Base-by-base conservation (phyloP, 2,888 invertebrate genomes). In the Cephus pulcher region DNA sequence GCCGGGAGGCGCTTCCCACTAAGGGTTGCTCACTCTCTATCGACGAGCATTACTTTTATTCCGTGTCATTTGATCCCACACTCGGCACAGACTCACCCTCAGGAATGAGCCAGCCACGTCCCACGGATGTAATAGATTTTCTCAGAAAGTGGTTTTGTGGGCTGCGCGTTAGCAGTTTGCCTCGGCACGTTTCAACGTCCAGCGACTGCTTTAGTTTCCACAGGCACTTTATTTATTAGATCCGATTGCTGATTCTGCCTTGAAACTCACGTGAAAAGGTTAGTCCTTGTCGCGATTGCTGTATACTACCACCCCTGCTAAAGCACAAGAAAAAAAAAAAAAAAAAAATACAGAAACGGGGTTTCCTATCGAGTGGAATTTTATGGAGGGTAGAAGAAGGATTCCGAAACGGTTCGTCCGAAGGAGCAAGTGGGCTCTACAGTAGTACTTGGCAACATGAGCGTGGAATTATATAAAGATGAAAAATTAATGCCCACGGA, bases 21-120 rank as follows among this genome's bases (percentile, higher is more conserved):
- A 56, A 56, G 56, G 56, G 56, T 23, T 56, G 56, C 56, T 56
- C 56, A 56, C 56, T 56, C 82, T 83, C 81, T 85, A 82, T 84
- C 83, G 83, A 79, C 81, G 82, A 82, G 88, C 89, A 89, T 90
- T 90, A 90, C 90, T 90, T 91, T 91, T 90, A 91, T 91, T 91
- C 90, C 91, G 91, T 91, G 90, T 91, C 91, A 91, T 91, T 91
- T 91, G 89, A 90, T 89, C 88, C 89, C 88, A 90, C 91, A 90
- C 90, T 89, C 88, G 84, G 81, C 82, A 84, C 80, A 79, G 75
- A 75, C 70, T 78, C 83, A 73, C 75, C 68, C 69, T 74, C 71
- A 76, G 34, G 40, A 30, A 68, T 56, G 77, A 70, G 69, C 79
- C 70, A 81, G 75, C 78, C 80, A 79, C 82, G 82, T 84, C 83